Conservation (phyloP, 2,888 invertebrate species). For the Oscheius onirici region DNA sequence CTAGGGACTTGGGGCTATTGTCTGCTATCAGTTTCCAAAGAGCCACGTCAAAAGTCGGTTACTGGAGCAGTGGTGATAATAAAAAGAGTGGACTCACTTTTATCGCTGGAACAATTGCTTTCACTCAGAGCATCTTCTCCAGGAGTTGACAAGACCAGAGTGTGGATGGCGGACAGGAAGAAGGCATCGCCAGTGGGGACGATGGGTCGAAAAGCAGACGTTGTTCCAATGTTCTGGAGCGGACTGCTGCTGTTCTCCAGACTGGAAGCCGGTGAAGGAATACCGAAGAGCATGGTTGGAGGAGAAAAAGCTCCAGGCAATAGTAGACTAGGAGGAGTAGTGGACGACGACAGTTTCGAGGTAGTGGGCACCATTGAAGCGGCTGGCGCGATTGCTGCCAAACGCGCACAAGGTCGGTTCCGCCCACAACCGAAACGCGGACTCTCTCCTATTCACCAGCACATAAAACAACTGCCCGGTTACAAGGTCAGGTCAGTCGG, state of each 20-base stretch:
- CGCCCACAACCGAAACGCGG: background rate
- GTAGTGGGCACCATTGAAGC: constrained; percentile 26
- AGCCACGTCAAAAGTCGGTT: constrained; percentile 19
- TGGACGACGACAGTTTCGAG: background rate
- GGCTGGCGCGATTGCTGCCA: constrained; percentile 34
- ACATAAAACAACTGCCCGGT: constrained; percentile 31
- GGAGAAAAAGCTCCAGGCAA: constrained; percentile 6
- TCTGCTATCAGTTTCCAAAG: too few species aligned
- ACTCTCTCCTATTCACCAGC: constrained; percentile 24
- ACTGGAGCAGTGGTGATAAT: background rate
- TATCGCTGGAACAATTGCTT: constrained; percentile 27
- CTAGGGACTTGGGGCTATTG: too few species aligned
- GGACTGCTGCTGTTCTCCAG: constrained; percentile 22
- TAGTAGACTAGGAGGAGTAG: background rate
- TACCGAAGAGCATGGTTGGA: constrained; percentile 5
- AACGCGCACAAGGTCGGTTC: constrained; percentile 8
- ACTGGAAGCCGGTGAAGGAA: constrained; percentile 11
- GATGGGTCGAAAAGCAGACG: constrained; percentile 50
- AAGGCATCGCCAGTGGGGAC: constrained; percentile 33
- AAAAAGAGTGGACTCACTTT: constrained; percentile 19
- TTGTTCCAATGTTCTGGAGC: constrained; percentile 31
- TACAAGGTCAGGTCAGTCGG: constrained; percentile 27
- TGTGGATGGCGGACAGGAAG: constrained; percentile 32
- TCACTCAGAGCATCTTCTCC: constrained; percentile 27
- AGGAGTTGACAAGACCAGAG: constrained; percentile 23